Conservation (phyloP, 2,888 invertebrate genomes). For the Nomada flava region DNA sequence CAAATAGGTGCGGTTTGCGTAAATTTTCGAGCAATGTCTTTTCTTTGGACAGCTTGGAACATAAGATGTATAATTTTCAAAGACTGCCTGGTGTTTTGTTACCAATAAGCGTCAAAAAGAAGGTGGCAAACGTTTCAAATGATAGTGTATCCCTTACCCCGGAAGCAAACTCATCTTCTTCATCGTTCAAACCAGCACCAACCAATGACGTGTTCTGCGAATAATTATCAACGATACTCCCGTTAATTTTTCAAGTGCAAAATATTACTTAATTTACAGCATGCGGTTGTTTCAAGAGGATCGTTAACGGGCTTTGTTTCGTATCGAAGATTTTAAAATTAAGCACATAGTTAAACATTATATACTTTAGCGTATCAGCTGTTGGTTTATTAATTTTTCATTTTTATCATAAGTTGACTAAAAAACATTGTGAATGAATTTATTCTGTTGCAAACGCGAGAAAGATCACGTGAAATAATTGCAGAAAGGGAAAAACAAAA, state of each 20-base stretch:
- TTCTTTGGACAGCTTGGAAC: neutral
- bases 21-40: neutral
- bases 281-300: constrained; percentile 35
- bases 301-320: constrained; percentile 1
- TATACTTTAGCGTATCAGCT: too few species aligned
- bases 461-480: too few species aligned
- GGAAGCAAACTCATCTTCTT: constrained; percentile 80
- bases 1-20: neutral
- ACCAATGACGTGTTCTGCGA: constrained; percentile 76
- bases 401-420: too few species aligned
- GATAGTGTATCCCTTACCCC: constrained; percentile 75
- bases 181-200: constrained; percentile 73
- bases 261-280: constrained; percentile 45
- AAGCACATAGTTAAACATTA: neutral
- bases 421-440: too few species aligned
- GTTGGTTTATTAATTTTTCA: too few species aligned
- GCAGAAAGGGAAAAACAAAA: too few species aligned
- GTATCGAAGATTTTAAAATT: neutral
- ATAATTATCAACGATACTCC: constrained; percentile 66
- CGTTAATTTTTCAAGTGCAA: constrained; percentile 58
- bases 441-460: too few species aligned
- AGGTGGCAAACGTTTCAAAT: constrained; percentile 33
- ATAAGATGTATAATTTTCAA: constrained; percentile 2
- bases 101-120: constrained; percentile 36
- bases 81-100: constrained; percentile 40